Evolutionary conservation across 2,797 vertebrate species (phyloP).

Genomic region (Acanthurus leucopareius): DNA sequence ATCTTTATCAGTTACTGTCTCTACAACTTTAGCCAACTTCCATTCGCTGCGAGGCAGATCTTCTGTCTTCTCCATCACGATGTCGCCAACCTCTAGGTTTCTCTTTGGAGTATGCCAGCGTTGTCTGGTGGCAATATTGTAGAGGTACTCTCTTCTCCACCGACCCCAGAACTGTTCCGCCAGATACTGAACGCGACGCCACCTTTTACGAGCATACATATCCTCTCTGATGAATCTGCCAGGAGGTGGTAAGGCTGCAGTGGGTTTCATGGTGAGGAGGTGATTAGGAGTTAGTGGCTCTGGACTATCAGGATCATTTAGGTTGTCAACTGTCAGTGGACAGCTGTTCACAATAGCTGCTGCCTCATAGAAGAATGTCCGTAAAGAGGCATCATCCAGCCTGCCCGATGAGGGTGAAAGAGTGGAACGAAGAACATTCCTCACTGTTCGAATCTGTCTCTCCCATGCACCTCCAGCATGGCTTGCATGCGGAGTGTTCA

Average conservation of each 20-base stretch:
- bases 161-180: no score
- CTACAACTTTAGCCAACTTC: no score
- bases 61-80: no score
- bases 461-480: conserved; percentile 3
- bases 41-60: no score
- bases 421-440: neutral
- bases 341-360: conserved; percentile 4
- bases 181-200: no score
- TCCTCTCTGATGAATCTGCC: conserved; percentile 11
- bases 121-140: no score
- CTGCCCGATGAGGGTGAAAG: neutral
- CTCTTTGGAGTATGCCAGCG: no score
- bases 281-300: conserved; percentile 39
- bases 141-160: no score
- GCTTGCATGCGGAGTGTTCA: neutral
- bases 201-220: conserved; percentile 5
- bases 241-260: neutral
- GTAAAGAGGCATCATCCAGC: conserved; percentile 18
- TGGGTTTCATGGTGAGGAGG: neutral
- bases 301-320: conserved; percentile 11
- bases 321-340: conserved; percentile 12
- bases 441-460: conserved; percentile 13
- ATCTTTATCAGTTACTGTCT: no score
- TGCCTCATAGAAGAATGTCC: conserved; percentile 22
- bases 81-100: no score